phyloP scores from a whole-genome alignment of 1,140 invertebrate species.

The Aphelenchoides fujianensis region DNA sequence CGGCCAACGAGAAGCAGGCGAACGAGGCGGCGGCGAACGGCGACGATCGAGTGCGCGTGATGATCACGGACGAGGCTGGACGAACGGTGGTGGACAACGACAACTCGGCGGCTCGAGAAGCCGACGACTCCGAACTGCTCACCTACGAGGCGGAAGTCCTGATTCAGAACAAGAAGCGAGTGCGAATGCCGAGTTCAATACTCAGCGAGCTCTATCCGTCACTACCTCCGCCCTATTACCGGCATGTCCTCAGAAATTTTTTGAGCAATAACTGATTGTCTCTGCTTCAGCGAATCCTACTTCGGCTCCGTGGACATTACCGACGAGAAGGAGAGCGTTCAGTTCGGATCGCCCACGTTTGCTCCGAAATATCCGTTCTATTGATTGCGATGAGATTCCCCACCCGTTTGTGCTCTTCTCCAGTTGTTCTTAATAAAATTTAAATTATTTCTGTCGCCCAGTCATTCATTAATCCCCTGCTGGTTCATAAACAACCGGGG shows the following conservation, averaged over 20 bases:
- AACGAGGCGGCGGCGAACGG: slow-evolving; percentile 1
- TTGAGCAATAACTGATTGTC: neutral
- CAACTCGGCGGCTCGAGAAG: neutral
- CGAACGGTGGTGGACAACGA: slow-evolving; percentile 21
- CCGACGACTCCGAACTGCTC: slow-evolving; percentile 41
- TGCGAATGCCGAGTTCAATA: slow-evolving; percentile 61
- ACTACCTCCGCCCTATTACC: slow-evolving; percentile 59
- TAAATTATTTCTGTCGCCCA: slow-evolving; percentile 7
- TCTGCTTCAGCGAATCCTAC: slow-evolving; percentile 57
- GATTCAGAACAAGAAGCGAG: slow-evolving; percentile 50
- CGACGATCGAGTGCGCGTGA: slow-evolving; percentile 38
- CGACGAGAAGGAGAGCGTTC: slow-evolving; percentile 56
- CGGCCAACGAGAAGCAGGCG: slow-evolving; percentile 7
- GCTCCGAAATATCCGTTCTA: slow-evolving; percentile 62
- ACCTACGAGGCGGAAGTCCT: slow-evolving; percentile 40
- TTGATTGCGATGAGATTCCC: slow-evolving; percentile 9
- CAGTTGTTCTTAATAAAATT: neutral
- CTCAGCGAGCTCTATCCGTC: slow-evolving; percentile 57
- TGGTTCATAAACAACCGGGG: too few species aligned
- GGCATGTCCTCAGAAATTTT: slow-evolving; percentile 34
- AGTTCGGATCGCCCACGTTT: slow-evolving; percentile 52
- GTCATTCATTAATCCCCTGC: too few species aligned
- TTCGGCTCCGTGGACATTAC: slow-evolving; percentile 57
- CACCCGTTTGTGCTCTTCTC: neutral
- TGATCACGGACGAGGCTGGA: slow-evolving; percentile 56